Evolutionary conservation across 2,113 vertebrate species (phyloP).

Genomic region (Pteruthius melanotis): DNA sequence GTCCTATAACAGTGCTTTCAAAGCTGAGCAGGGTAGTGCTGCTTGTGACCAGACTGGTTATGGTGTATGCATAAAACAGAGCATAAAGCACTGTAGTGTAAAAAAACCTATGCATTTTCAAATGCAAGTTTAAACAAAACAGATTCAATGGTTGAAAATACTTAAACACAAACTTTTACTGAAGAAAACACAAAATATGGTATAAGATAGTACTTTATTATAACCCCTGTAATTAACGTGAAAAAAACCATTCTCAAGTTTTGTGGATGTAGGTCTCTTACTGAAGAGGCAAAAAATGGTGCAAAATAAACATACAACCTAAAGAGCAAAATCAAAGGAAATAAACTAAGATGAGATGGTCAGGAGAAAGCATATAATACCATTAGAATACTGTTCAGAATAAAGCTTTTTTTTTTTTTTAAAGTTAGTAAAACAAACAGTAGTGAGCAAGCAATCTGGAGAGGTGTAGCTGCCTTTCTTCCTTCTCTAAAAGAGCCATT

Average conservation of each 20-base stretch:
- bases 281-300: background rate
- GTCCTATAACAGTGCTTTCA: background rate
- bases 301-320: background rate
- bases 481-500: background rate
- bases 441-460: background rate
- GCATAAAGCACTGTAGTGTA: background rate
- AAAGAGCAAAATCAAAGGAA: background rate
- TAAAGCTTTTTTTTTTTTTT: background rate
- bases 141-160: background rate
- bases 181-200: background rate
- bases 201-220: background rate
- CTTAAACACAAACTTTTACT: background rate
- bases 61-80: background rate
- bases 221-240: background rate
- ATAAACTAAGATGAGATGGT: background rate
- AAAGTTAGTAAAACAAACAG: background rate
- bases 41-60: background rate
- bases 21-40: background rate
- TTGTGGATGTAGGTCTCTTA: background rate
- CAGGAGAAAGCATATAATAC: background rate
- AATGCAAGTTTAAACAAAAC: background rate
- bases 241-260: background rate
- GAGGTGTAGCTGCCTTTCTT: background rate
- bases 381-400: background rate
- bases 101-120: background rate